Base-by-base conservation (phyloP, 2,888 invertebrate species). In the Chymomyza amoena region DNA sequence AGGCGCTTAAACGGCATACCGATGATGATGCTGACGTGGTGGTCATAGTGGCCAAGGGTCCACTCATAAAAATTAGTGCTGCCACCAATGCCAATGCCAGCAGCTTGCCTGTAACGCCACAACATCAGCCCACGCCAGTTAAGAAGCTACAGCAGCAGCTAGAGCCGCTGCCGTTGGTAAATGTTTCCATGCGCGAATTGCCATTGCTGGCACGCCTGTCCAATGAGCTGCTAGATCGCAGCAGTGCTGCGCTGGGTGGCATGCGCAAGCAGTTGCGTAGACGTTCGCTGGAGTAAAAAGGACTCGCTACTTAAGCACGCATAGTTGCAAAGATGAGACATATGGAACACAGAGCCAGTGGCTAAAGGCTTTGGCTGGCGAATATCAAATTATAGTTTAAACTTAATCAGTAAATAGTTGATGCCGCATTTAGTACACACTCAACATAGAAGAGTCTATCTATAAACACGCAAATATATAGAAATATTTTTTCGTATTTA, bases 101-200 rank as follows among this genome's bases (percentile, higher is more conserved):
- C 6, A 92, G 92, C 78, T 80, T 92, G 77, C 91, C 92, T 65
- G 84, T 80, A 6, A 91, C 92, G 63, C 92, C 92, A 5, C 89
- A 90, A 3, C 91, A 91, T 73, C 80, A 72, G 18, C 72, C 75
- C 18, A 78, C 76, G 56, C 81, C 89, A 32, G 84, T 92, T 10
- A 92, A 91, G 73, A 91, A 90, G 72, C 78, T 92, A 64, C 85
- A 90, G 54, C 90, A 90, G 70, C 91, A 90, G 72, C 77, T 90
- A 20, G 92, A 90, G 36, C 92, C 92, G 16, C 81, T 92, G 80
- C 91, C 92, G 45, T 87, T 90, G 64, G 89, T 90, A 2, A 92
- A 92, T 81, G 92, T 92, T 52, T 92, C 92, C 59, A 91, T 92
- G 91, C 90, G 91, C 50, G 91, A 91, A 76, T 70, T 92, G 65